These are phyloP conservation scores for Calliopsis andreniformis DNA, from an alignment of 1,140 invertebrate genomes.

Conservation along the genomic window DNA sequence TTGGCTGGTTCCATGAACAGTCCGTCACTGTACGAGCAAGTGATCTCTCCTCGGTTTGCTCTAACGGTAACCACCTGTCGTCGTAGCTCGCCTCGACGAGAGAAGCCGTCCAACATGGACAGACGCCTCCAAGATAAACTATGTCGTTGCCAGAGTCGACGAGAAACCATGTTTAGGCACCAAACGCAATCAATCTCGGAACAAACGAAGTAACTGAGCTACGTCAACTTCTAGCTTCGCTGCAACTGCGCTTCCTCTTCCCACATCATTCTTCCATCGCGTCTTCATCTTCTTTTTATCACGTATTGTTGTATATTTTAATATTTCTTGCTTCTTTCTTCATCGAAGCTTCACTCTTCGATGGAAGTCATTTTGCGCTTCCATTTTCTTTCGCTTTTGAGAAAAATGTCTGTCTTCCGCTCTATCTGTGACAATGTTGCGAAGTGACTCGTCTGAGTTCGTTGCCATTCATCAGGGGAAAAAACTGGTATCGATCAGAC, in stretches of 20 bases:
- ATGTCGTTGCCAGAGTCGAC: neutral
- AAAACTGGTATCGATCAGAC: neutral
- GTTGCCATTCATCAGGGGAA: neutral
- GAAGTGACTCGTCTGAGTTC: neutral
- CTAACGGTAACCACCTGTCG: conserved; percentile 52
- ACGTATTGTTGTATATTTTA: neutral
- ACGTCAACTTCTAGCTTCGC: neutral
- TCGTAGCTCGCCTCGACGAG: conserved; percentile 16
- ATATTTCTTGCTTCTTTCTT: neutral
- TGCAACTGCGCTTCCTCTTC: too few relatives aligned
- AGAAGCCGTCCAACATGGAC: conserved; percentile 16
- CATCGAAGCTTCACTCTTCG: neutral
- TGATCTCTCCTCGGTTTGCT: conserved; percentile 33
- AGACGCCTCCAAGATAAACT: conserved; percentile 26
- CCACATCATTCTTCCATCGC: too few relatives aligned
- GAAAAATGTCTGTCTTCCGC: too few relatives aligned
- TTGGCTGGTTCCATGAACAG: conserved; percentile 20
- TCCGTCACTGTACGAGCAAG: conserved; percentile 46
- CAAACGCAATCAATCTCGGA: conserved; percentile 11
- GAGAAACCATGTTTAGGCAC: conserved; percentile 24
- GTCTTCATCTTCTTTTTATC: too few relatives aligned
- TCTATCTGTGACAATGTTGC: neutral
- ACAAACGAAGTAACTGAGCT: neutral
- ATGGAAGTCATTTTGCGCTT: neutral
- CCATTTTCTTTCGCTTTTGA: too few relatives aligned